A percentile compares a stretch with the other conserved stretches of the same genome.
These are phyloP conservation scores for Beaufortia kweichowensis DNA, from an alignment of 2,113 vertebrate genomes.

Conservation along the genomic window DNA sequence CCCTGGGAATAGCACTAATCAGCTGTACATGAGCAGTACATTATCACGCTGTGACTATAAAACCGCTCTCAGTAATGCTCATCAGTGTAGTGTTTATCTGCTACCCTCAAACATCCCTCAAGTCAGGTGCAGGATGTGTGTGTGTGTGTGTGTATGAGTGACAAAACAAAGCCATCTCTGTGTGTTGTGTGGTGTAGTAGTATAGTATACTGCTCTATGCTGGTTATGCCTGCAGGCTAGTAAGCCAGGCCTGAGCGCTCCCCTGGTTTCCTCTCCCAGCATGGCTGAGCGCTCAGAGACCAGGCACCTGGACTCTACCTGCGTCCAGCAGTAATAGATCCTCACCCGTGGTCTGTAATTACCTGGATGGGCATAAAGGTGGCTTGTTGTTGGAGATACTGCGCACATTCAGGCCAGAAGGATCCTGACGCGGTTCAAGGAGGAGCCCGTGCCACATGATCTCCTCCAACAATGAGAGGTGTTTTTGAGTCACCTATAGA, in stretches of 20 bases:
- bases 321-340: slow-evolving; percentile 77
- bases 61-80: slow-evolving; percentile 38
- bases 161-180: slow-evolving; percentile 46
- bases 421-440: slow-evolving; percentile 60
- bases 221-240: slow-evolving; percentile 71
- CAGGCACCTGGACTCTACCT: slow-evolving; percentile 70
- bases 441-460: slow-evolving; percentile 64
- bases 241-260: slow-evolving; percentile 71
- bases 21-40: too few species aligned
- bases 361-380: slow-evolving; percentile 79
- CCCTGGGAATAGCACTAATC: too few species aligned
- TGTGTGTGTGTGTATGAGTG: slow-evolving; percentile 33
- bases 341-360: slow-evolving; percentile 84
- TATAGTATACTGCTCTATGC: slow-evolving; percentile 64
- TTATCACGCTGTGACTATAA: slow-evolving; percentile 40
- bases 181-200: slow-evolving; percentile 14
- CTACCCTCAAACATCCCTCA: slow-evolving; percentile 17
- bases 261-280: slow-evolving; percentile 68
- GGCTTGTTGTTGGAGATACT: slow-evolving; percentile 77
- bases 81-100: slow-evolving; percentile 26
- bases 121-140: slow-evolving; percentile 32
- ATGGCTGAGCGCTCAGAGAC: slow-evolving; percentile 63
- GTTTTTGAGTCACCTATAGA: slow-evolving; percentile 50
- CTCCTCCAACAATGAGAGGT: slow-evolving; percentile 56
- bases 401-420: slow-evolving; percentile 68